phyloP scores from a whole-genome alignment of 2,797 vertebrate species.

The Myiothlypis chrysogaster region DNA sequence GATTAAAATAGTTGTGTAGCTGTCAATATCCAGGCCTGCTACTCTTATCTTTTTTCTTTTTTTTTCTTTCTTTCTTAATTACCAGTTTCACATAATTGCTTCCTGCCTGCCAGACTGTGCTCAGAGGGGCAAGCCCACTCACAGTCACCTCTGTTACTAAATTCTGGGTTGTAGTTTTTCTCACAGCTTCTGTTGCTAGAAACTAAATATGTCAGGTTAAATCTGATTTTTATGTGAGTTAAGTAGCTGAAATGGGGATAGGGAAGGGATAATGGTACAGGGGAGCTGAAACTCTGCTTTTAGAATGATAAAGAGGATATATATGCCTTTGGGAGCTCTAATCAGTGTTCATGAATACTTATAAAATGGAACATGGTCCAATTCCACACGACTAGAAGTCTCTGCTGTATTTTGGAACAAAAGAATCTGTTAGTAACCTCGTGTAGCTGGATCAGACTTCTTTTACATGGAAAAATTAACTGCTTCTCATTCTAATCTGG shows the following conservation, averaged over 20 bases:
- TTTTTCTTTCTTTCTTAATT: not conserved
- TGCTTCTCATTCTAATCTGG: not conserved
- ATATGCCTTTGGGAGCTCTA: not conserved
- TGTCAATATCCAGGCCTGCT: not conserved
- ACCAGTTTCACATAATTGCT: not conserved
- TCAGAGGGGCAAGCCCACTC: not conserved
- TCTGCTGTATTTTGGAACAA: conserved; percentile 2
- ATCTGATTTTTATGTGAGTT: not conserved
- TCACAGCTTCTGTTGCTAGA: not conserved
- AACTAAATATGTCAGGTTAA: not conserved
- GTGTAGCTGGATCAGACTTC: not conserved
- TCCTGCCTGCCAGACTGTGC: not conserved
- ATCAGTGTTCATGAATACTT: not conserved
- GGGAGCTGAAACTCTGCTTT: not conserved
- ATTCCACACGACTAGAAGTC: not conserved
- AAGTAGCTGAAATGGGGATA: not conserved
- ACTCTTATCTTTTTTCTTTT: not conserved
- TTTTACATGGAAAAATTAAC: not conserved
- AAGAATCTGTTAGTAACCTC: not conserved
- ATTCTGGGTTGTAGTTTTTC: not conserved
- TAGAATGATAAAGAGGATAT: not conserved
- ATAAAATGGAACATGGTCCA: not conserved
- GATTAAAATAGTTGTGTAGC: not conserved
- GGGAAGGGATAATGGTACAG: not conserved
- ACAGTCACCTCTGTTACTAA: not conserved